These are phyloP conservation scores for Danio jaintianensis DNA, from an alignment of 2,797 vertebrate species.

Conservation along the genomic window DNA sequence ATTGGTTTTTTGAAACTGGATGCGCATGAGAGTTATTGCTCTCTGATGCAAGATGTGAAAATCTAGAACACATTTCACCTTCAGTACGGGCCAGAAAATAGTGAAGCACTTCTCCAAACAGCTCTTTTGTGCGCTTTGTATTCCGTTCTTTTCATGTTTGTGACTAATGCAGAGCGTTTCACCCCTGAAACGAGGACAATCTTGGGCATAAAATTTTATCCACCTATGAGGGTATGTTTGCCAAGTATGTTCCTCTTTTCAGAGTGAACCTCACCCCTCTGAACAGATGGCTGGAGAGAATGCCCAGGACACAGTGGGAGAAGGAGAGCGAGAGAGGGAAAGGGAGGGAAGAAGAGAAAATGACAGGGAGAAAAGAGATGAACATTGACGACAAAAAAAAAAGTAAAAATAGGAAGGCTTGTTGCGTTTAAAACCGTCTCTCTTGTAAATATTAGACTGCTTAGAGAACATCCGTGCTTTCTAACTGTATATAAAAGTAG, in stretches of 20 bases:
- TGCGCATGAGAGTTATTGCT: slow-evolving; percentile 17
- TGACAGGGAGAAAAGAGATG: slow-evolving; percentile 46
- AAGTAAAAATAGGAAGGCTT: slow-evolving; percentile 29
- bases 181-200: slow-evolving; percentile 41
- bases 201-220: slow-evolving; percentile 35
- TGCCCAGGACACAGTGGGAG: slow-evolving; percentile 74
- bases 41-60: slow-evolving; percentile 40
- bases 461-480: not conserved
- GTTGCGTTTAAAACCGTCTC: not conserved
- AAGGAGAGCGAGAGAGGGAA: slow-evolving; percentile 23
- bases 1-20: slow-evolving; percentile 25
- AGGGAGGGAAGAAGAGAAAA: slow-evolving; percentile 61
- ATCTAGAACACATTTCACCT: slow-evolving; percentile 44
- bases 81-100: slow-evolving; percentile 21
- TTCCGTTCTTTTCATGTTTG: slow-evolving; percentile 20
- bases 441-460: not conserved
- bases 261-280: slow-evolving; percentile 70
- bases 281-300: slow-evolving; percentile 79
- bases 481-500: not conserved
- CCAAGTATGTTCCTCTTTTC: slow-evolving; percentile 56
- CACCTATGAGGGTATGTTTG: slow-evolving; percentile 51
- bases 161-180: not conserved
- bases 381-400: slow-evolving; percentile 27
- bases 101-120: slow-evolving; percentile 18
- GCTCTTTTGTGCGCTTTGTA: slow-evolving; percentile 8